These are phyloP conservation scores for Girardinichthys multiradiatus DNA, from an alignment of 2,113 vertebrate species.

Conservation along the genomic window DNA sequence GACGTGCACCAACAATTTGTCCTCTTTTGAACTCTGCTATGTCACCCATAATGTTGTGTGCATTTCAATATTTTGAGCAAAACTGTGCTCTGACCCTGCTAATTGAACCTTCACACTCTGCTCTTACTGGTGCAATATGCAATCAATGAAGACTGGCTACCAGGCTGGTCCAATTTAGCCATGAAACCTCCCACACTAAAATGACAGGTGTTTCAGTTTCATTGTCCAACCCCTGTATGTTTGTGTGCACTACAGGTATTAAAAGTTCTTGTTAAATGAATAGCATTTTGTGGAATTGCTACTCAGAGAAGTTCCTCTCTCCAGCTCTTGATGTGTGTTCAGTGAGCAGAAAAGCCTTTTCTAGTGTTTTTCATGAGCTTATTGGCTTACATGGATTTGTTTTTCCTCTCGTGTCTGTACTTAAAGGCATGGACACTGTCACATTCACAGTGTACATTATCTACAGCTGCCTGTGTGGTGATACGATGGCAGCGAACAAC, in stretches of 20 bases:
- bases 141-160: too few relatives aligned
- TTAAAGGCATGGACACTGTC: slow-evolving; percentile 61
- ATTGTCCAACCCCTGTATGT: too few relatives aligned
- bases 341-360: slow-evolving; percentile 41
- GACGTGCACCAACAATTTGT: too few relatives aligned
- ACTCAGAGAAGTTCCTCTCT: slow-evolving; percentile 41
- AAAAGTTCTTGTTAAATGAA: slow-evolving; percentile 36
- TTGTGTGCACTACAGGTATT: slow-evolving; percentile 3
- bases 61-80: too few relatives aligned
- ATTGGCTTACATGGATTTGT: slow-evolving; percentile 35
- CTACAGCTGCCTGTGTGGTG: slow-evolving; percentile 72
- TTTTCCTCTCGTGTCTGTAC: slow-evolving; percentile 38
- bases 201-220: too few relatives aligned
- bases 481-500: slow-evolving; percentile 66
- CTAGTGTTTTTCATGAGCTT: slow-evolving; percentile 32
- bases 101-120: too few relatives aligned
- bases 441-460: slow-evolving; percentile 62
- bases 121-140: too few relatives aligned
- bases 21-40: too few relatives aligned
- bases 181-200: too few relatives aligned
- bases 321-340: slow-evolving; percentile 18
- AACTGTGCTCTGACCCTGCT: too few relatives aligned
- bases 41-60: too few relatives aligned
- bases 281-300: slow-evolving; percentile 46
- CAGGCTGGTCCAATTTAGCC: too few relatives aligned